Evolutionary conservation across 2,797 vertebrate species (phyloP), one percentile per base, ranked within the genome.

Genomic region (Scolopax bukidnonensis): DNA sequence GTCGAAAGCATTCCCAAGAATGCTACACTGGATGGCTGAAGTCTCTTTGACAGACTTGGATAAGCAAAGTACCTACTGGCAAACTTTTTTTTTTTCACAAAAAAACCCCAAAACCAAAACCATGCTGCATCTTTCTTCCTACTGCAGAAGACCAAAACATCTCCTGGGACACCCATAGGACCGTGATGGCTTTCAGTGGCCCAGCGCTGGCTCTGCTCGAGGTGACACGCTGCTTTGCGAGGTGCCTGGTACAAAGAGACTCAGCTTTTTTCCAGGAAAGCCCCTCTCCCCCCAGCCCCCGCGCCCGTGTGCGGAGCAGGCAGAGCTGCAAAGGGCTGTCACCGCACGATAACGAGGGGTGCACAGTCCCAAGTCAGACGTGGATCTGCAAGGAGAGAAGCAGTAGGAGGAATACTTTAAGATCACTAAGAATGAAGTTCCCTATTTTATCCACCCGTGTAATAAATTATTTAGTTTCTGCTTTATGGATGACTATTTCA

Each of bases 321-420:
- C 8, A 9, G 45, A 0, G 18, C 85, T 60, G 77, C 63, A 16
- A 36, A 40, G 77, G 53, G 75, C 82, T 90, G 93, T 65, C 86
- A 82, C 6, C 4, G 2, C 12, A 48, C 75, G 43, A 18, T 59
- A 77, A 43, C 47, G 27, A 70, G 90, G 76, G 75, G 33, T 75
- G 77, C 93, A 41, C 53, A n/a, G 88, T 70, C 75, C 84, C 64
- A 0, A 27, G 56, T 11, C 87, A 91, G 90, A 50, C 82, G 77
- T 7, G 48, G 38, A 33, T 19, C 73, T 91, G 82, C 0, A 0
- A 96, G 84, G 79, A 90, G 73, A 93, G 84, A 78, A 96, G 94
- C 54, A 12, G 96, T 88, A 84, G 94, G 95, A 96, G 96, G 95
- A 96, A 94, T 95, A 54, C 43, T 93, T 96, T 94, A 93, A 75